Evolutionary conservation across 2,113 vertebrate genomes (phyloP), one percentile per base, ranked within the genome.

Genomic region (Isurus oxyrinchus): DNA sequence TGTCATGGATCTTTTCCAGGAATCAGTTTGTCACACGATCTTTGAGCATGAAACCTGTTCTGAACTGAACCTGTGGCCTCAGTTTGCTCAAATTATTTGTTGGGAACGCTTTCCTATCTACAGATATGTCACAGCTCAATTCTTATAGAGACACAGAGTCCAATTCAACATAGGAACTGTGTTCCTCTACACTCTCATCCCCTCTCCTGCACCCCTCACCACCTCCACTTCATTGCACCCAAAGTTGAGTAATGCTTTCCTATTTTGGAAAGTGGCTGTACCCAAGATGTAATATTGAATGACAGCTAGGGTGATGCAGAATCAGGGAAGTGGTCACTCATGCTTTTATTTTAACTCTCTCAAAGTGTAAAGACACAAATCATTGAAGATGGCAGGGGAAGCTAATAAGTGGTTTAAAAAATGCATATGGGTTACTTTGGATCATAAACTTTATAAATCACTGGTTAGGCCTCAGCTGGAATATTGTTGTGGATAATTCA

Each of bases 221-320:
- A 35, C 31, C 72, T 27, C 31, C 27, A 72, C 25, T 4, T 25
- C 23, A 4, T 25, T 72, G 25, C 11, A 59, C 67, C 25, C 67
- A 16, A 44, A 44, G 40, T 44, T 84, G 3, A 84, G 81, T 21
- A 19, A 84, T 21, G n/a, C 16, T 44, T 84, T 84, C 21, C 40
- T 40, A 44, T 40, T 81, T 81, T 40, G n/a, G n/a, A 81, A 81
- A 40, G 14, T 66, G 63, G 63, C 63, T 2, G 14, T 16, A 66
- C 63, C 63, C 63, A n/a, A n/a, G n/a, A n/a, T n/a, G n/a, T n/a
- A 66, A 40, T 81, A 13, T 81, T n/a, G 11, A 81, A 5, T 96
- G 96, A 96, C 96, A 94, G 96, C 69, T 95, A 10, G 25, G 86
- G 94, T 76, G 66, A 95, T 25, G 66, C 67, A 19, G 44, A 95